Evolutionary conservation across 2,113 vertebrate genomes (phyloP), one percentile per base, ranked within the genome.

Genomic region (Sylvilagus bachmani): DNA sequence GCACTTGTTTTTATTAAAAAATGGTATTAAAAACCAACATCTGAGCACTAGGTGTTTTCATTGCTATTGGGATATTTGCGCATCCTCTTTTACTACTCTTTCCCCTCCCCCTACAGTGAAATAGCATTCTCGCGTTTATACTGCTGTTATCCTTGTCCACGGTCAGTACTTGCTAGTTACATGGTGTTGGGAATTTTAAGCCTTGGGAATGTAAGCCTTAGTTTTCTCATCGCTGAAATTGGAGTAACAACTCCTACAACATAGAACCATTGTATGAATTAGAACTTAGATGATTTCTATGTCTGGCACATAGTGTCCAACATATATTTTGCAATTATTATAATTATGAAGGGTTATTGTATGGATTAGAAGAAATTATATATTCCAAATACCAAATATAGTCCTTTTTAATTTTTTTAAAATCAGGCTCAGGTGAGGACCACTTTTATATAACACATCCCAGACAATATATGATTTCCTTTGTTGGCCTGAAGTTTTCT

Each of bases 221-320:
- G 64, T 94, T 79, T 92, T 89, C 51, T 96, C 31, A 62, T 75
- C 10, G n/a, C 19, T 89, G 31, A 92, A 85, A 74, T 67, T 31
- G 55, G 33, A 73, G 58, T 74, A 77, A n/a, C 51, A 78, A 80
- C 17, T 89, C 73, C 44, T 89, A 73, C 44, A 44, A 85, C 36
- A 62, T 53, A 91, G 36, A 36, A 67, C 78, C 90, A 78, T 69
- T 80, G n/a, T 78, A 70, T 87, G 44, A 90, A 87, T 95, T 87
- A 83, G 95, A 67, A 90, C 90, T 93, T 95, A 92, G 62, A 58
- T 66, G 44, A 89, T 25, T 1, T 93, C 55, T 8, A 53, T 80
- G 36, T 93, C 51, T 80, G 61, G 36, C 36, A 87, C 64, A 78
- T 73, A 86, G 29, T 83, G 5, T 51, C 49, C 25, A 79, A 69